Evolutionary conservation across 2,113 vertebrate species (phyloP).

Genomic region (Phyllostomus hastatus): DNA sequence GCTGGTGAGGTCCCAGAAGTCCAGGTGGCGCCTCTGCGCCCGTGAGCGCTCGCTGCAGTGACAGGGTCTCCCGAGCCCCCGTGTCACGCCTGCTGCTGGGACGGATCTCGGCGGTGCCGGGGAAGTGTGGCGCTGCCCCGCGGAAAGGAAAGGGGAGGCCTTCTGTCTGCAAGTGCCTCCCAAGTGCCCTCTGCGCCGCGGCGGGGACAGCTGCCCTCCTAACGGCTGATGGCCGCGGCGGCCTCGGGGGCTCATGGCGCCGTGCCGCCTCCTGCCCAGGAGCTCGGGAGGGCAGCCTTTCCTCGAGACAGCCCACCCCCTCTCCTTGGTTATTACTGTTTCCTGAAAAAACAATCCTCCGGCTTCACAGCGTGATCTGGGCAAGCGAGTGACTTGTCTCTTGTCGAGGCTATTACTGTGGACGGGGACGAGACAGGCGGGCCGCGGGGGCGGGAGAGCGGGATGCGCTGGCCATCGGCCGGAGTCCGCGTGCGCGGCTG

Average conservation of each 20-base stretch:
- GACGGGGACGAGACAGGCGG: background rate
- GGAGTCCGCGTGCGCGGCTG: rapidly evolving
- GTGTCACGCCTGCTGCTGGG: background rate
- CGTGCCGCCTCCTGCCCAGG: background rate
- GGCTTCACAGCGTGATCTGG: background rate
- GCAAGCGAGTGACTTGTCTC: background rate
- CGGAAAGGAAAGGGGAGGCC: conserved; percentile 7
- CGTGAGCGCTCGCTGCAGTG: background rate
- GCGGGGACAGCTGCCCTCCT: conserved; percentile 30
- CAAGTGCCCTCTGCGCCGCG: conserved; percentile 59
- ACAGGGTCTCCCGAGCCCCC: background rate
- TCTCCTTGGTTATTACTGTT: conserved; percentile 48
- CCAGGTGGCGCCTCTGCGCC: conserved; percentile 61
- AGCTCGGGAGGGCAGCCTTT: background rate
- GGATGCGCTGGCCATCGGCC: background rate
- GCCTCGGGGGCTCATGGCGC: background rate
- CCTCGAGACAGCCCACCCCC: background rate
- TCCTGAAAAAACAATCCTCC: background rate
- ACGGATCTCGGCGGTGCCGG: background rate
- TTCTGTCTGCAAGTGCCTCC: conserved; percentile 50
- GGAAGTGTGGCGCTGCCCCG: conserved; percentile 22
- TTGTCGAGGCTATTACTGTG: background rate
- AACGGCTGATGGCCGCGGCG: background rate
- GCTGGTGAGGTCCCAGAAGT: background rate
- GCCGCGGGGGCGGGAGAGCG: background rate